Evolutionary conservation across 2,113 vertebrate species (phyloP).

Genomic region (Coptodon bakossiorum): DNA sequence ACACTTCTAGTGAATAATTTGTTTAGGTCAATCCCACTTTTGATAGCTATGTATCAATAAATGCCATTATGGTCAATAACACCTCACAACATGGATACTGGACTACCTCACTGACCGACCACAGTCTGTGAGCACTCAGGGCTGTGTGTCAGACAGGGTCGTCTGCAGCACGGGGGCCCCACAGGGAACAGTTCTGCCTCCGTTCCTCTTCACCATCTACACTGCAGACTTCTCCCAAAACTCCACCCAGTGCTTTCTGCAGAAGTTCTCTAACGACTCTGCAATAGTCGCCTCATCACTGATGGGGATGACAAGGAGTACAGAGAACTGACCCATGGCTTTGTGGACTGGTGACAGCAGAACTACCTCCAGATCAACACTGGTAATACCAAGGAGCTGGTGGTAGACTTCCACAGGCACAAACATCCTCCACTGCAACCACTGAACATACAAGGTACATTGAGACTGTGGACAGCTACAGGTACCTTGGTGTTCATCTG

Average conservation of each 20-base stretch:
- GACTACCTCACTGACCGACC: neutral
- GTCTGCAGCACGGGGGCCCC: neutral
- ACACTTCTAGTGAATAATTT: neutral
- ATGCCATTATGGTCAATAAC: neutral
- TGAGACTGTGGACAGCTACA: neutral
- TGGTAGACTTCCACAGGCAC: neutral
- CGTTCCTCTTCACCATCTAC: neutral
- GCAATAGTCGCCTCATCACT: neutral
- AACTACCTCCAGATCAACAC: neutral
- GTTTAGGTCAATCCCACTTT: neutral
- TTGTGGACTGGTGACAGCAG: neutral
- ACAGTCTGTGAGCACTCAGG: fast-evolving
- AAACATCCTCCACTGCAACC: neutral
- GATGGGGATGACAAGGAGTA: neutral
- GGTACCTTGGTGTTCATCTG: neutral
- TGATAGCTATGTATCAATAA: neutral
- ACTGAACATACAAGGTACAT: neutral
- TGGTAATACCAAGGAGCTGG: neutral
- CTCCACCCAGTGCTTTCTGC: neutral
- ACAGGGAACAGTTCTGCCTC: fast-evolving
- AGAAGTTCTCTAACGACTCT: neutral
- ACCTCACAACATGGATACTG: neutral
- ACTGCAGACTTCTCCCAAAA: neutral
- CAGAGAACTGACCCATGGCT: fast-evolving
- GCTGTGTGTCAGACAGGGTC: fast-evolving